Evolutionary conservation across 2,888 invertebrate species (phyloP).

Genomic region (Lepidochitona cinerea): DNA sequence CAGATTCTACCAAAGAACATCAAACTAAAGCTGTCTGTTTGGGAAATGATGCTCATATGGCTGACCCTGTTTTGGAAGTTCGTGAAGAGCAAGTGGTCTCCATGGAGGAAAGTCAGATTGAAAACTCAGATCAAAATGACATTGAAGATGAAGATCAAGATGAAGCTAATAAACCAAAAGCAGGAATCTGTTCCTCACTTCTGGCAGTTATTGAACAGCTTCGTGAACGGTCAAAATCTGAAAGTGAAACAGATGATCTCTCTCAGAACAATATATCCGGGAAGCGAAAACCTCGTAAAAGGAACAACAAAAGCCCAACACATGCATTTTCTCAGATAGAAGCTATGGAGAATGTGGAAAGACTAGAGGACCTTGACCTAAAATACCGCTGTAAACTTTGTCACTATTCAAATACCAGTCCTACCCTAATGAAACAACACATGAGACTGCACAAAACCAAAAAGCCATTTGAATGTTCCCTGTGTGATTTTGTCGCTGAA

Average conservation of each 20-base stretch:
- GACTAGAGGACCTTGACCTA: constrained; percentile 43
- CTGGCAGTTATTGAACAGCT: constrained; percentile 69
- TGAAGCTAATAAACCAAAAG: constrained; percentile 7
- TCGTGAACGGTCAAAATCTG: constrained; percentile 53
- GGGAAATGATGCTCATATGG: neutral
- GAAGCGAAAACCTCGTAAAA: constrained; percentile 14
- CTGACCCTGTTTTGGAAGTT: neutral
- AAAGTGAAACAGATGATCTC: constrained; percentile 45
- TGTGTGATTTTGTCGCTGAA: constrained; percentile 61
- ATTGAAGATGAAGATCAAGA: neutral
- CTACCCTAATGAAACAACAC: constrained; percentile 56
- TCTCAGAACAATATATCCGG: neutral
- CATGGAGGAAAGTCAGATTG: neutral
- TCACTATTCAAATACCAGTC: constrained; percentile 60
- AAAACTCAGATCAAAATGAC: neutral
- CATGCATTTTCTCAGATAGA: constrained; percentile 42
- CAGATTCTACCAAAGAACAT: neutral
- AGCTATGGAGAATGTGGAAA: constrained; percentile 57
- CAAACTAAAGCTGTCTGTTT: neutral
- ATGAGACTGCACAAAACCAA: constrained; percentile 65
- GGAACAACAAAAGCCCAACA: constrained; percentile 26
- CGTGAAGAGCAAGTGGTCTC: neutral
- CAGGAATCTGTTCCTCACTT: constrained; percentile 67
- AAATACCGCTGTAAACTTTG: constrained; percentile 64
- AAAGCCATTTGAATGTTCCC: constrained; percentile 66